Conservation (phyloP, 2,113 vertebrate genomes). For the Panurus biarmicus region DNA sequence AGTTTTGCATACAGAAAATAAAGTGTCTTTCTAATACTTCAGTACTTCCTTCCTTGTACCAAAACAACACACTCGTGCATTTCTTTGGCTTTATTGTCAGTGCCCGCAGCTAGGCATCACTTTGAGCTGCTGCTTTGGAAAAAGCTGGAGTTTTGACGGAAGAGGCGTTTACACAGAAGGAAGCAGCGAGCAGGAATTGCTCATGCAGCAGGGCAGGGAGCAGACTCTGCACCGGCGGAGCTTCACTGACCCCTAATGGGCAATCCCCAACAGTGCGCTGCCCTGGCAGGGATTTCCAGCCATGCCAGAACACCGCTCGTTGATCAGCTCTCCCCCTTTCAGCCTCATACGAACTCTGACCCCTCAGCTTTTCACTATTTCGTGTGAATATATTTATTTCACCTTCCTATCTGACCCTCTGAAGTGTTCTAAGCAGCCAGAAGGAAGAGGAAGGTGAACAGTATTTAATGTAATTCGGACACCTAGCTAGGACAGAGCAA, state of each 20-base stretch:
- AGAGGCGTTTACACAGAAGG: rapidly evolving
- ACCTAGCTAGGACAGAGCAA: not conserved
- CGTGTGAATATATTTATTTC: not conserved
- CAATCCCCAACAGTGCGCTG: not conserved
- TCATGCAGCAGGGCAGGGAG: not conserved
- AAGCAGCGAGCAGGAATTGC: rapidly evolving
- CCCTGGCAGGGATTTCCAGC: not conserved
- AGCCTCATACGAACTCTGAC: not conserved
- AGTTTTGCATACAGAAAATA: not conserved
- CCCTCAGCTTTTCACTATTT: not conserved
- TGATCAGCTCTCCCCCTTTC: rapidly evolving
- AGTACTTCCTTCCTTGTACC: not conserved
- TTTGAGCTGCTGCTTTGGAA: rapidly evolving
- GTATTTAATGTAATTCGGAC: not conserved
- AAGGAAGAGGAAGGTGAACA: not conserved
- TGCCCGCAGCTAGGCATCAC: not conserved
- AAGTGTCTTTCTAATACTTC: not conserved
- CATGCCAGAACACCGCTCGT: rapidly evolving
- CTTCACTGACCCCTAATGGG: conserved; percentile 56
- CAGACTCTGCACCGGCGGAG: not conserved
- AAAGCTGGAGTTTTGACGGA: not conserved
- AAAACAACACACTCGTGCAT: not conserved
- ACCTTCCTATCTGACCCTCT: rapidly evolving
- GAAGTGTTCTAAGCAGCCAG: not conserved
- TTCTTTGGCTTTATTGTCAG: not conserved